A percentile compares a stretch with the other conserved stretches of the same genome.
These are phyloP conservation scores for Bombus pascuorum DNA, from an alignment of 1,140 invertebrate genomes.

Conservation along the genomic window DNA sequence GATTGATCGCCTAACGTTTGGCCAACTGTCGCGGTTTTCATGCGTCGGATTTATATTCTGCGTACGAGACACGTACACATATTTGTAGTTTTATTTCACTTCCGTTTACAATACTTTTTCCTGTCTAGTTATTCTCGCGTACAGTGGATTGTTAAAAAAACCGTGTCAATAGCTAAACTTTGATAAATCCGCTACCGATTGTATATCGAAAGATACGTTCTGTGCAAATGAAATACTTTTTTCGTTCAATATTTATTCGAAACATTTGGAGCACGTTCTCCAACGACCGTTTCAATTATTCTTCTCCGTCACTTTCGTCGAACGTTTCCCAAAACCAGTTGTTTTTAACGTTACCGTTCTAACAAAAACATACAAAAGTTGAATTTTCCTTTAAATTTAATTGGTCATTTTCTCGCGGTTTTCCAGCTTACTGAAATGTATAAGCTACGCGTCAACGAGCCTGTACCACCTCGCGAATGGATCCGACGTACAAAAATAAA, in stretches of 20 bases:
- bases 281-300: neutral
- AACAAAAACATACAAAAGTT: neutral
- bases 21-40: neutral
- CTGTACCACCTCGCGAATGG: neutral
- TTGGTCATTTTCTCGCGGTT: neutral
- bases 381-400: neutral
- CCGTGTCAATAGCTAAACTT: neutral
- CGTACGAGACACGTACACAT: neutral
- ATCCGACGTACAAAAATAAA: neutral
- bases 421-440: too few species aligned
- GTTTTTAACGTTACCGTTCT: neutral
- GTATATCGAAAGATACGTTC: too few species aligned
- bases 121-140: neutral
- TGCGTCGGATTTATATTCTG: neutral
- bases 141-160: neutral
- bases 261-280: neutral
- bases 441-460: neutral
- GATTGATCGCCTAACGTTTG: neutral
- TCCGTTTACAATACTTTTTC: neutral
- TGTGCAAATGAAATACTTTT: neutral
- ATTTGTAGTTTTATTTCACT: neutral
- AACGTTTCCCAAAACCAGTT: neutral
- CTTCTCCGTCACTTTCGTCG: neutral
- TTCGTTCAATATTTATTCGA: neutral
- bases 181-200: neutral